phyloP scores from a whole-genome alignment of 2,797 vertebrate species.

The Megalops cyprinoides region DNA sequence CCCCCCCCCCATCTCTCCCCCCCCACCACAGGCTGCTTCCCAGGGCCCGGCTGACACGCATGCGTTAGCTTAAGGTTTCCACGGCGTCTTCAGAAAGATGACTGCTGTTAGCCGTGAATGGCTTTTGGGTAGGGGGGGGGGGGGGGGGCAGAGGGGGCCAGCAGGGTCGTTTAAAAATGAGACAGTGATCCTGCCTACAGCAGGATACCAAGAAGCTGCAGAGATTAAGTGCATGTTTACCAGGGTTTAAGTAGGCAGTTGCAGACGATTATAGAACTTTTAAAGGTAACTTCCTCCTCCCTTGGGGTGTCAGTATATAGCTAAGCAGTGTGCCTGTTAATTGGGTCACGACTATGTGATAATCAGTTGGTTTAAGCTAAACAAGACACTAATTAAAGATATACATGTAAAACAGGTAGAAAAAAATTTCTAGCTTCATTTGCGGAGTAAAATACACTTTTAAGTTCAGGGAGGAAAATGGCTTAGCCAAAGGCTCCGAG shows the following conservation, averaged over 20 bases:
- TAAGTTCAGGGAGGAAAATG: slow-evolving; percentile 72
- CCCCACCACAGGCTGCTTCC: too few species aligned
- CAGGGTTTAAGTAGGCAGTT: slow-evolving; percentile 79
- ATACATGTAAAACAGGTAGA: slow-evolving; percentile 83
- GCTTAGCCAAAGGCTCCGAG: slow-evolving; percentile 82
- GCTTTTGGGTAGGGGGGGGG: too few species aligned
- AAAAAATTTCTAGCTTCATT: slow-evolving; percentile 75
- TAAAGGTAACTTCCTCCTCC: slow-evolving; percentile 84
- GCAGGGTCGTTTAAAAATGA: slow-evolving; percentile 45
- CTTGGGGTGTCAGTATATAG: slow-evolving; percentile 70
- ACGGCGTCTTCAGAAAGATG: too few species aligned
- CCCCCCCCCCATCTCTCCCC: too few species aligned
- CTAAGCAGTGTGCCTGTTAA: slow-evolving; percentile 76
- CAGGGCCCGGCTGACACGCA: too few species aligned
- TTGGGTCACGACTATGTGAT: slow-evolving; percentile 82
- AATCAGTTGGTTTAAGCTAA: slow-evolving; percentile 75
- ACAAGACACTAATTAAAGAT: slow-evolving; percentile 81
- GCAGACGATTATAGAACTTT: slow-evolving; percentile 85
- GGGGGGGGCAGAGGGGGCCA: neutral
- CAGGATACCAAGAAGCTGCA: slow-evolving; percentile 35
- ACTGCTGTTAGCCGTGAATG: too few species aligned
- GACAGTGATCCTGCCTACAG: slow-evolving; percentile 48
- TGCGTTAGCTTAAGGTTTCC: too few species aligned
- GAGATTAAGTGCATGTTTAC: slow-evolving; percentile 75
- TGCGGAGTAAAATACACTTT: slow-evolving; percentile 77